Percentiles rank a stretch among this genome's conserved stretches.
Conservation (phyloP, 2,113 vertebrate genomes). For the Upupa epops region DNA sequence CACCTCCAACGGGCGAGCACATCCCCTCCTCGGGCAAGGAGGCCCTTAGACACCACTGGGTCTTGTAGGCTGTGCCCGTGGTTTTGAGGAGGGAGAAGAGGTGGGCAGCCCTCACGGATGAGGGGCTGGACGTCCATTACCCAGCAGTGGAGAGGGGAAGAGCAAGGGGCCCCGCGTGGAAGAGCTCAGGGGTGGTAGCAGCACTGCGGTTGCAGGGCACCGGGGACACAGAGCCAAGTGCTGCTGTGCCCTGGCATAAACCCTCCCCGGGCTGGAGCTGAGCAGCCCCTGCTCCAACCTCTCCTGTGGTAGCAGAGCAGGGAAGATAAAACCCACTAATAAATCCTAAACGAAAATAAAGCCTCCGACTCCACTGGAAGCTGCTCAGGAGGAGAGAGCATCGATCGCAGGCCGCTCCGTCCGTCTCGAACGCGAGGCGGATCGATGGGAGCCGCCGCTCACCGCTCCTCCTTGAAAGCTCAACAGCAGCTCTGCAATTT, state of each 20-base stretch:
- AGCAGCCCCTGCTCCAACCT: neutral
- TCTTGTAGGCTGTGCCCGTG: neutral
- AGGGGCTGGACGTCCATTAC: neutral
- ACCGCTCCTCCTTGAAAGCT: constrained; percentile 80
- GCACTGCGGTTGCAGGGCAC: neutral
- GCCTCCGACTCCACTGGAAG: constrained; percentile 60
- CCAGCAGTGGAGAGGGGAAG: too few relatives aligned
- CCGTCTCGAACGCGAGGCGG: too few relatives aligned
- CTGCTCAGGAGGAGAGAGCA: constrained; percentile 74
- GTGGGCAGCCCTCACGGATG: neutral
- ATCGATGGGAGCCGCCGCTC: constrained; percentile 84
- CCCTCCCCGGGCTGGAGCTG: neutral
- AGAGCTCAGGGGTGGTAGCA: too few relatives aligned
- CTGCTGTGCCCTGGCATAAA: too few relatives aligned
- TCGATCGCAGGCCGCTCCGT: constrained; percentile 83
- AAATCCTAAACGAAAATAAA: constrained; percentile 62
- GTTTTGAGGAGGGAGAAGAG: neutral
- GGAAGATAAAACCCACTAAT: constrained; percentile 24
- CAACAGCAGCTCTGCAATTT: constrained; percentile 86
- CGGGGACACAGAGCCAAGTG: neutral
- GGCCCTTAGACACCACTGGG: neutral
- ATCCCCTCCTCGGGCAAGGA: neutral
- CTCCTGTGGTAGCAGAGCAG: neutral
- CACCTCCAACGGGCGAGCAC: constrained; percentile 51
- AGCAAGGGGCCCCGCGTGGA: too few relatives aligned